Evolutionary conservation across 2,888 invertebrate genomes (phyloP), one percentile per base, ranked within the genome.

Genomic region (Euplexia lucipara): DNA sequence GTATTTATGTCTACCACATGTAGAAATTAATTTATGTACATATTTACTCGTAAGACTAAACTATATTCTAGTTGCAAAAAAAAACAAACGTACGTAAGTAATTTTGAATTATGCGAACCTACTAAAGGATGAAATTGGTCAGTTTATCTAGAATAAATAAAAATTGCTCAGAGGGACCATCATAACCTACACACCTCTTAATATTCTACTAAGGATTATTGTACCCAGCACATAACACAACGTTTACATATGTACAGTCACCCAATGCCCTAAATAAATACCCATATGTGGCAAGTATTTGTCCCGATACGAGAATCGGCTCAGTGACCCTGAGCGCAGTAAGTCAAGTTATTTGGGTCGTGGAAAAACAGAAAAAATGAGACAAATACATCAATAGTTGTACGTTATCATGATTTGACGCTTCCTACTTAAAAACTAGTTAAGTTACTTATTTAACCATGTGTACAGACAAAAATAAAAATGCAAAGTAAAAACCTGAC

Each of bases 321-420:
- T 45, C 2, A 18, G 8, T 51, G 57, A 59, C 76, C 70, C 37
- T 52, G 34, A 56, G 45, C 34, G 30, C 32, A 45, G 8, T 8
- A 30, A 18, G 12, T 26, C 22, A 69, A 44, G 34, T n/a, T 42
- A 59, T 42, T 59, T 32, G 10, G 37, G 45, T 49, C 48, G 48
- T 16, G 41, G 52, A 49, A 45, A 37, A 62, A 45, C 12, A 39
- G 7, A 41, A 18, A 26, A 9, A 49, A 20, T 26, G 32, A 9
- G 20, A 52, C 26, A 32, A 63, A 71, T 10, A 44, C 5, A 49
- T 35, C n/a, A 3, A 14, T 20, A 37, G 22, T 26, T 26, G 3
- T 7, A 39, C 8, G 14, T 20, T 44, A 37, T 70, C 8, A 16
- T 16, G n/a, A 49, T 49, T 20, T 69, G 8, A 6, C 20, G 20